Evolutionary conservation across 2,113 vertebrate species (phyloP).

Genomic region (Melierax canorus): DNA sequence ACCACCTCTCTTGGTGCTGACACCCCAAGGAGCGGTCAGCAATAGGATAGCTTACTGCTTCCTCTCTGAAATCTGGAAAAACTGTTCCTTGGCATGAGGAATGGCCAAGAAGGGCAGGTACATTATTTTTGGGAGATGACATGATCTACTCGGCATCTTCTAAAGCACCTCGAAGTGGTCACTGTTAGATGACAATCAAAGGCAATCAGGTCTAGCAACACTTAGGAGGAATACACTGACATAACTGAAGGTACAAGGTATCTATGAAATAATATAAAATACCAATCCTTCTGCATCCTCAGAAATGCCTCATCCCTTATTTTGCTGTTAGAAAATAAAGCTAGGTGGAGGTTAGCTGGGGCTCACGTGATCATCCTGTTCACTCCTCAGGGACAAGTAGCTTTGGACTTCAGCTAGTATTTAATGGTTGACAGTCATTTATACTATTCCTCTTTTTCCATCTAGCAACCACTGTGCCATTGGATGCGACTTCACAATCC

Average conservation of each 20-base stretch:
- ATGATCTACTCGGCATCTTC: not conserved
- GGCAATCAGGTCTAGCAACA: not conserved
- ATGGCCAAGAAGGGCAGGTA: not conserved
- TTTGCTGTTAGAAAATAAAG: not conserved
- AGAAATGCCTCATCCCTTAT: not conserved
- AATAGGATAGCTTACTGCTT: not conserved
- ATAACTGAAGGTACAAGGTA: not conserved
- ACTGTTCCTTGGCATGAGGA: not conserved
- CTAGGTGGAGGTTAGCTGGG: not conserved
- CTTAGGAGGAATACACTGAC: not conserved
- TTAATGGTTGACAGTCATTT: not conserved
- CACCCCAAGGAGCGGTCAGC: not conserved
- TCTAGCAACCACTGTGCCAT: not conserved
- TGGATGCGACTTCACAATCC: not conserved
- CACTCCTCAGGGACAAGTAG: not conserved
- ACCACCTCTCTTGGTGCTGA: not conserved
- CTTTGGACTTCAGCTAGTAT: not conserved
- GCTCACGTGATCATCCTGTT: not conserved
- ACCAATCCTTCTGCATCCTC: not conserved
- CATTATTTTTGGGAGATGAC: not conserved
- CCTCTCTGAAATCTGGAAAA: not conserved
- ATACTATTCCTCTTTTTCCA: not conserved
- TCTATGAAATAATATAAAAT: not conserved
- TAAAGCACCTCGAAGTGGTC: not conserved
- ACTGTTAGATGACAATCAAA: not conserved